phyloP scores from a whole-genome alignment of 2,888 invertebrate genomes.

The Platerodrilus igneus region DNA sequence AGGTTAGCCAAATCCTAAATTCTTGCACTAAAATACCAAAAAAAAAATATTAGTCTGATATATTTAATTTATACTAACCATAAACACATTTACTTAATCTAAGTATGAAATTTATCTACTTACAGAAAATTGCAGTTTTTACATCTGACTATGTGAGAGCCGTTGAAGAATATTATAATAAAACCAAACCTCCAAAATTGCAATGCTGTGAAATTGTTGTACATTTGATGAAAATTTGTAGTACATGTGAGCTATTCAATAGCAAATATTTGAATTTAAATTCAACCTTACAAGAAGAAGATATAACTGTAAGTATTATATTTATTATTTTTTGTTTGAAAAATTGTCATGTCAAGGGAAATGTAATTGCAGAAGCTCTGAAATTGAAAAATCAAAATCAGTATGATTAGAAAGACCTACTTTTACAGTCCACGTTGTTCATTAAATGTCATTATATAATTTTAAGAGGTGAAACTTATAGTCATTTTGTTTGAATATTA shows the following conservation, averaged over 20 bases:
- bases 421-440: too few species aligned
- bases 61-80: too few species aligned
- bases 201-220: conserved; percentile 6
- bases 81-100: too few species aligned
- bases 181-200: conserved; percentile 1
- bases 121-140: conserved; percentile 9
- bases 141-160: conserved; percentile 2
- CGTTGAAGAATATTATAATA: conserved; percentile 3
- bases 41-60: too few species aligned
- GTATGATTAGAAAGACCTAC: too few species aligned
- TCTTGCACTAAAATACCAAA: too few species aligned
- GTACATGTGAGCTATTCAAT: conserved; percentile 14
- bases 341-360: not conserved
- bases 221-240: conserved; percentile 7
- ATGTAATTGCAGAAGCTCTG: too few species aligned
- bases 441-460: too few species aligned
- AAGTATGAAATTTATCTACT: not conserved
- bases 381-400: too few species aligned
- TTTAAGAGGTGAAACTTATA: too few species aligned
- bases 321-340: not conserved
- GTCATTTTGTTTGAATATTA: too few species aligned
- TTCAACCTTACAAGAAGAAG: not conserved
- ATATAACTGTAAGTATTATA: conserved; percentile 4
- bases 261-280: not conserved
- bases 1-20: too few species aligned